Percentiles rank a stretch among this genome's conserved stretches.
These are phyloP conservation scores for Actinopyga echinites DNA, from an alignment of 53 echinoderm and acorn worm species.

Conservation along the genomic window DNA sequence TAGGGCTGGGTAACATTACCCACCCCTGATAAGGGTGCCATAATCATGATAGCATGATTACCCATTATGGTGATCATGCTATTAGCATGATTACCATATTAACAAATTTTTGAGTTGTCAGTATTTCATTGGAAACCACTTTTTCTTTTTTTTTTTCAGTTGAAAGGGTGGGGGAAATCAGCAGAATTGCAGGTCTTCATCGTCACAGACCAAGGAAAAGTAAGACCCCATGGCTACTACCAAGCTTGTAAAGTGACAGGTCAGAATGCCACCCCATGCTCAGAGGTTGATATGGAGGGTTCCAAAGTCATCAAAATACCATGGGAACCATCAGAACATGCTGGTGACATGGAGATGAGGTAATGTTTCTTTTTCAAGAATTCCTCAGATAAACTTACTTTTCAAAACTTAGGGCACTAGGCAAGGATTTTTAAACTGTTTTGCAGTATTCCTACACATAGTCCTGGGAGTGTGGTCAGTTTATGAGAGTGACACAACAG, in stretches of 20 bases:
- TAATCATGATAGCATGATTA: no score
- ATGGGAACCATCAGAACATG: conserved; percentile 71
- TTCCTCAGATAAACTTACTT: no score
- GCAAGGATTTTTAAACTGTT: no score
- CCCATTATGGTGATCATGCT: no score
- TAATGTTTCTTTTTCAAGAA: no score
- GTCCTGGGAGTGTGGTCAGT: no score
- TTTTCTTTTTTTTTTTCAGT: conserved; percentile 51
- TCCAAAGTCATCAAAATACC: conserved; percentile 90
- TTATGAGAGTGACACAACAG: no score
- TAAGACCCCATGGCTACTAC: conserved; percentile 95
- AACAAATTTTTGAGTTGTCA: not conserved
- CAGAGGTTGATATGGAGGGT: conserved; percentile 76
- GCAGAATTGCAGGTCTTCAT: conserved; percentile 88
- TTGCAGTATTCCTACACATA: no score
- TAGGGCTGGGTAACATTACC: no score
- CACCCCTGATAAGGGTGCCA: no score
- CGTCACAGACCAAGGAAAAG: conserved; percentile 82
- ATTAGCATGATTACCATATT: no score
- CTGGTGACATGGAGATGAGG: conserved; percentile 67
- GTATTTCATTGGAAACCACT: not conserved
- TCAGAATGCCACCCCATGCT: conserved; percentile 87
- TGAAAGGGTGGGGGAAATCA: conserved; percentile 59
- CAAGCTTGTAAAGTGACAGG: conserved; percentile 98
- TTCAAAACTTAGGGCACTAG: no score